Base-by-base conservation (phyloP, 2,797 vertebrate species). In the Intellagama lesueurii region DNA sequence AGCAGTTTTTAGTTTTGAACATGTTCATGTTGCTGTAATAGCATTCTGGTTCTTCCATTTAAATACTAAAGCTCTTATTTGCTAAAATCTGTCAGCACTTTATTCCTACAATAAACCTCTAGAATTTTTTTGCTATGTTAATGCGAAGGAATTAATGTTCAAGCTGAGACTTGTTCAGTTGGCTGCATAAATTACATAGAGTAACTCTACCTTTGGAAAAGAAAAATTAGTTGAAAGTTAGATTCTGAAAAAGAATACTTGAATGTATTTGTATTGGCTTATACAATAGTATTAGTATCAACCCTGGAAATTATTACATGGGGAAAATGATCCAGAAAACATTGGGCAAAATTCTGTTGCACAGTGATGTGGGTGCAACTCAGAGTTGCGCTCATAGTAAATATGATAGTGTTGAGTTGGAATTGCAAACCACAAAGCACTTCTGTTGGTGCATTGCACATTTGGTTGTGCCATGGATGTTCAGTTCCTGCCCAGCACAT, bases 1-100 rank as follows among this genome's bases (percentile, higher is more conserved):
- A 77, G 22, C 90, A 75, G 90, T 89, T 90, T 76, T 77, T 86
- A 69, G 76, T 87, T 93, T 85, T 93, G 89, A 52, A 84, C 47
- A 0, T 24, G 60, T 87, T 90, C 78, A 1, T 26, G 26, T 88
- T 87, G 69, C 85, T 90, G 52, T 84, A 49, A 3, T 88, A 30
- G 82, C 76, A 49, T 35, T 66, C 5, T 89, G 80, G 30, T 26
- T 8, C 66, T 70, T 83, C 26, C 32, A 28, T 64, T 56, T 73
- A 35, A 52, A 75, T 30, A 44, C 28, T 64, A 32, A 72, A 64
- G 14, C 1, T 72, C 26, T 24, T 89, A 22, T 72, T 56, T 89
- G 11, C 4, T 85, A 81, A 89, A 81, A 60, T 68, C n/a, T 24
- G 26, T 35, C 32, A 60, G 28, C 5, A 68, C 32, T 26, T 14